Conservation (phyloP, 2,113 vertebrate species). For the Phaetusa simplex region DNA sequence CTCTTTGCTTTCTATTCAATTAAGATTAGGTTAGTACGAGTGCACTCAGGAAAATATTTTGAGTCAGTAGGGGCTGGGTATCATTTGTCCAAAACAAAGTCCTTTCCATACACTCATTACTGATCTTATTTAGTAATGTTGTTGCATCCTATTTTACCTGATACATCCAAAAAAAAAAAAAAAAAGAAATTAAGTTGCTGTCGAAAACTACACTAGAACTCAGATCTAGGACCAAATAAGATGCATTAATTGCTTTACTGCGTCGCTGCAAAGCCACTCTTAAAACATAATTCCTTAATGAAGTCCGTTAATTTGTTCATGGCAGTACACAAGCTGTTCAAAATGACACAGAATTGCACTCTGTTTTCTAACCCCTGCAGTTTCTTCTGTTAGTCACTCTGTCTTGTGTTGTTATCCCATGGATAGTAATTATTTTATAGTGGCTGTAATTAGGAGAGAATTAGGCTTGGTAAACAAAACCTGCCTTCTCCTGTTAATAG, state of each 20-base stretch:
- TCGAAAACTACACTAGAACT: constrained; percentile 68
- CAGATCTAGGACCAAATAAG: constrained; percentile 77
- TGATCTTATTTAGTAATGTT: constrained; percentile 53
- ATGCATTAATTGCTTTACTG: constrained; percentile 82
- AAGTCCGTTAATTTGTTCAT: constrained; percentile 86
- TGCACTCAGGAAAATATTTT: constrained; percentile 50
- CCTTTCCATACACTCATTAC: constrained; percentile 68
- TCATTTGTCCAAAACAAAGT: constrained; percentile 66
- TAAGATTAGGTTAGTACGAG: constrained; percentile 46
- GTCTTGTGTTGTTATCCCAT: constrained; percentile 87
- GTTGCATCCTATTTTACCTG: constrained; percentile 73
- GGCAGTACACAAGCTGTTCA: constrained; percentile 85
- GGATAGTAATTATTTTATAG: constrained; percentile 97
- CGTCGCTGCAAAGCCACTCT: constrained; percentile 79
- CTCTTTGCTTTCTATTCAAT: constrained; percentile 56
- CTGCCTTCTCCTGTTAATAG: constrained; percentile 93
- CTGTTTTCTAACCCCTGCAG: constrained; percentile 85
- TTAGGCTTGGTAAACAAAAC: constrained; percentile 98
- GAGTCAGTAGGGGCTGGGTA: constrained; percentile 31
- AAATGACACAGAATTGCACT: constrained; percentile 81
- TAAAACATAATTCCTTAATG: constrained; percentile 87
- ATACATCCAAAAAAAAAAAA: constrained; percentile 70
- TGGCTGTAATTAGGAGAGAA: constrained; percentile 95
- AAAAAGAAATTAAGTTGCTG: constrained; percentile 60
- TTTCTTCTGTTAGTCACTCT: constrained; percentile 86